phyloP scores from a whole-genome alignment of 2,797 vertebrate species.

The Lepus townsendii region DNA sequence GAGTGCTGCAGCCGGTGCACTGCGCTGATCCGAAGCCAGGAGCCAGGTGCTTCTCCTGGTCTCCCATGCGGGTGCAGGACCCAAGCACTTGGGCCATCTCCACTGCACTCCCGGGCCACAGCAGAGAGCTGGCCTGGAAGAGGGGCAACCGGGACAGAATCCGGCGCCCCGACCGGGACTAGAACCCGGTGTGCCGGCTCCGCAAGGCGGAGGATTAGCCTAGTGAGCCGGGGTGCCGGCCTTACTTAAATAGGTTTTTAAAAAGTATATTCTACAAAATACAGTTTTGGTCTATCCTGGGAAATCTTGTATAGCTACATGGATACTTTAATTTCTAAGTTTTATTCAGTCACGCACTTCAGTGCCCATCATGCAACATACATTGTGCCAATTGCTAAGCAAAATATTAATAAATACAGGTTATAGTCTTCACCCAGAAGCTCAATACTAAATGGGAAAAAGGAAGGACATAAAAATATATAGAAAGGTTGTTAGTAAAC shows the following conservation, averaged over 20 bases:
- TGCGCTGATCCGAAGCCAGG: too few relatives aligned
- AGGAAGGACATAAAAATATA: background rate
- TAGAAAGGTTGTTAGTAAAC: background rate
- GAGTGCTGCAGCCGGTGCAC: too few relatives aligned
- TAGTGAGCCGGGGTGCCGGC: too few relatives aligned
- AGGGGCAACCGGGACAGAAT: too few relatives aligned
- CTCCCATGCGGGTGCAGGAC: too few relatives aligned
- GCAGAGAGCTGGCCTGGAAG: too few relatives aligned
- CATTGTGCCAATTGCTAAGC: background rate
- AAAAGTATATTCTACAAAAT: constrained; percentile 12
- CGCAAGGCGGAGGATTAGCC: too few relatives aligned
- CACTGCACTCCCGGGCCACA: too few relatives aligned
- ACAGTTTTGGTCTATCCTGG: background rate
- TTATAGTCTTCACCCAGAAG: background rate
- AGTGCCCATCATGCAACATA: background rate
- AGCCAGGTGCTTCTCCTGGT: too few relatives aligned
- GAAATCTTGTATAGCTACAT: background rate
- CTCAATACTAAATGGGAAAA: constrained; percentile 32
- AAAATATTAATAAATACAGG: constrained; percentile 19
- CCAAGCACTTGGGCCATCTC: too few relatives aligned
- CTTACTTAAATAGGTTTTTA: background rate
- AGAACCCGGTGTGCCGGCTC: too few relatives aligned
- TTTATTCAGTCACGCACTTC: constrained; percentile 30
- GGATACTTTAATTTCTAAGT: background rate
- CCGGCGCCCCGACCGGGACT: too few relatives aligned